A percentile compares a stretch with the other conserved stretches of the same genome.
phyloP scores from a whole-genome alignment of 2,888 invertebrate species.

The Drosophila falleni region DNA sequence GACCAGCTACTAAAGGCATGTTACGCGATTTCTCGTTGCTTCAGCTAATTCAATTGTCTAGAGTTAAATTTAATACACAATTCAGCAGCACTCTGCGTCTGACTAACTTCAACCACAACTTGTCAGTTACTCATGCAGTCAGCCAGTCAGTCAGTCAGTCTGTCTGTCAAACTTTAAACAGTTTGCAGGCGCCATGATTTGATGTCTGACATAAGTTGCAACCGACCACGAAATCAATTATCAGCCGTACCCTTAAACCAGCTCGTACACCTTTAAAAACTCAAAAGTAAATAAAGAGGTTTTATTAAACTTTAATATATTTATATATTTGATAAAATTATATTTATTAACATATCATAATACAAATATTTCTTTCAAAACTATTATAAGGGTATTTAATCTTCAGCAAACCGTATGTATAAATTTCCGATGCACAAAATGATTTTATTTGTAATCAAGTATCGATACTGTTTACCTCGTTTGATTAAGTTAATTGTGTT shows the following conservation, averaged over 20 bases:
- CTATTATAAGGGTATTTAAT: neutral
- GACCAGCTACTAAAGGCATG: slow-evolving; percentile 27
- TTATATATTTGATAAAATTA: too few relatives aligned
- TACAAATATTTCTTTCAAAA: neutral
- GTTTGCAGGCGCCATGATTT: slow-evolving; percentile 16
- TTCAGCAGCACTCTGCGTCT: slow-evolving; percentile 3
- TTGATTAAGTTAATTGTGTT: slow-evolving; percentile 36
- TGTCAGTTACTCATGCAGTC: slow-evolving; percentile 17
- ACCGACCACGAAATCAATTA: slow-evolving; percentile 51
- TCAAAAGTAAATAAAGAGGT: too few relatives aligned
- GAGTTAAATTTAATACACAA: slow-evolving; percentile 56
- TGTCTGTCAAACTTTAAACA: slow-evolving; percentile 23
- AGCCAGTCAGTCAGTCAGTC: slow-evolving; percentile 35
- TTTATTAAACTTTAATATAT: too few relatives aligned
- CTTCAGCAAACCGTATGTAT: too few relatives aligned
- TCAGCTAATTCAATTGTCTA: slow-evolving; percentile 63
- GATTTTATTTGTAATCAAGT: neutral
- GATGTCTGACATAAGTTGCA: slow-evolving; percentile 31
- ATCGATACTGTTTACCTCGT: slow-evolving; percentile 15
- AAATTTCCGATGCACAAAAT: neutral
- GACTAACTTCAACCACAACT: slow-evolving; percentile 39
- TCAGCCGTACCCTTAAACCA: slow-evolving; percentile 4
- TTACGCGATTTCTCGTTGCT: slow-evolving; percentile 7
- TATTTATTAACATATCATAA: too few relatives aligned
- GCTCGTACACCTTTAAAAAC: neutral